Percentiles rank a stretch among this genome's conserved stretches.
Conservation (phyloP, 1,140 invertebrate species). For the Diachasmimorpha longicaudata region DNA sequence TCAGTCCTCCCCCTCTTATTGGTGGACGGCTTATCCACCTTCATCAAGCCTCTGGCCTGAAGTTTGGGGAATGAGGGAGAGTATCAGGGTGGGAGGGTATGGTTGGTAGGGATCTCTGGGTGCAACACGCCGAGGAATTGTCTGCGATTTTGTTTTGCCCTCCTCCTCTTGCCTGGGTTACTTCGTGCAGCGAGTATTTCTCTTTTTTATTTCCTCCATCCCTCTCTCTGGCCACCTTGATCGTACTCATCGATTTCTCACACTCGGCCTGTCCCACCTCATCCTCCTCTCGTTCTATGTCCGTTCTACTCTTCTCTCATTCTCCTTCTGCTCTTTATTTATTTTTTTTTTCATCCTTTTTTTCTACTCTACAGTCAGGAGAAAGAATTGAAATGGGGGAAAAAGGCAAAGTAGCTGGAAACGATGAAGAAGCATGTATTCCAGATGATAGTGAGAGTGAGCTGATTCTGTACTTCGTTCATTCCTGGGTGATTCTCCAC, state of each 20-base stretch:
- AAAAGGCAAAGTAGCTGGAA: conserved; percentile 26
- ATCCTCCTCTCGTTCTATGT: conserved; percentile 6
- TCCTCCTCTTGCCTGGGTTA: neutral
- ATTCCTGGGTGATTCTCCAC: neutral
- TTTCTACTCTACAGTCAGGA: conserved; percentile 9
- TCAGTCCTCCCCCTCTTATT: neutral
- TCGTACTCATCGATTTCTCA: conserved; percentile 62
- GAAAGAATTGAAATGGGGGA: conserved; percentile 11
- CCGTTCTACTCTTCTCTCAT: conserved; percentile 15
- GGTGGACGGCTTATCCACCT: conserved; percentile 46
- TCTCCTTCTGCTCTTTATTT: conserved; percentile 16
- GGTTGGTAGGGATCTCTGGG: conserved; percentile 17
- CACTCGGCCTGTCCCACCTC: conserved; percentile 41
- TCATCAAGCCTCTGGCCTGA: conserved; percentile 40
- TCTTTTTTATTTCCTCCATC: neutral
- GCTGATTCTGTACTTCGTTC: neutral
- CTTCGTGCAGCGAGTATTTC: conserved; percentile 7
- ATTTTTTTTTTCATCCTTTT: conserved; percentile 19
- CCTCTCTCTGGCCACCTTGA: conserved; percentile 42
- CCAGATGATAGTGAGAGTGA: conserved; percentile 14
- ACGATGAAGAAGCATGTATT: conserved; percentile 10
- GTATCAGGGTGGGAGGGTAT: neutral
- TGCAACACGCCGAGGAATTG: conserved; percentile 47
- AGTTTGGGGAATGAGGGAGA: neutral
- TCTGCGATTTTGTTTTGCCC: conserved; percentile 55